A percentile compares a stretch with the other conserved stretches of the same genome.
Evolutionary conservation across 2,888 invertebrate species (phyloP).

Genomic region (Synanthedon andrenaeformis): DNA sequence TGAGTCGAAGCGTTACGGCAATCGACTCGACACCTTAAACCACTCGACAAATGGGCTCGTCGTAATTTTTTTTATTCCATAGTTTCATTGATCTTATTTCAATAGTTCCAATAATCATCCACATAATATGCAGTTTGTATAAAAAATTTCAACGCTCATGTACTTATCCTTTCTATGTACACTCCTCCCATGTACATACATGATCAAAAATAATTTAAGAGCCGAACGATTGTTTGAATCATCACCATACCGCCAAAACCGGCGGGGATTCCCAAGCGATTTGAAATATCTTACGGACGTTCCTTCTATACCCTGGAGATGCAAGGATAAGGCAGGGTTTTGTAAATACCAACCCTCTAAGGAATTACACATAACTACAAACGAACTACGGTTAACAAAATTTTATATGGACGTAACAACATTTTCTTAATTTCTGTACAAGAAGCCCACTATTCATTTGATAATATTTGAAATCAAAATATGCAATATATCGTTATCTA

Average conservation of each 20-base stretch:
- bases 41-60: not conserved
- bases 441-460: no score
- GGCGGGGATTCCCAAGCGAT: not conserved
- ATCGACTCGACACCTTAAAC: constrained; percentile 8
- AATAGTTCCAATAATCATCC: no score
- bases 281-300: not conserved
- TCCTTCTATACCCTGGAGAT: not conserved
- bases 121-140: not conserved
- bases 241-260: not conserved
- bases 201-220: no score
- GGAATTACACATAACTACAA: not conserved
- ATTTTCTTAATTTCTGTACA: no score
- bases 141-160: not conserved
- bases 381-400: not conserved
- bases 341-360: not conserved
- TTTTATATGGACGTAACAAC: not conserved
- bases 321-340: not conserved
- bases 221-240: not conserved
- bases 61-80: no score
- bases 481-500: no score
- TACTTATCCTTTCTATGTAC: no score
- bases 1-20: constrained; percentile 5
- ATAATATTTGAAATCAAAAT: no score
- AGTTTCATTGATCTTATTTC: no score
- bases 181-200: no score